These are phyloP conservation scores for Formica aserva DNA, from an alignment of 2,888 invertebrate species.

Conservation along the genomic window DNA sequence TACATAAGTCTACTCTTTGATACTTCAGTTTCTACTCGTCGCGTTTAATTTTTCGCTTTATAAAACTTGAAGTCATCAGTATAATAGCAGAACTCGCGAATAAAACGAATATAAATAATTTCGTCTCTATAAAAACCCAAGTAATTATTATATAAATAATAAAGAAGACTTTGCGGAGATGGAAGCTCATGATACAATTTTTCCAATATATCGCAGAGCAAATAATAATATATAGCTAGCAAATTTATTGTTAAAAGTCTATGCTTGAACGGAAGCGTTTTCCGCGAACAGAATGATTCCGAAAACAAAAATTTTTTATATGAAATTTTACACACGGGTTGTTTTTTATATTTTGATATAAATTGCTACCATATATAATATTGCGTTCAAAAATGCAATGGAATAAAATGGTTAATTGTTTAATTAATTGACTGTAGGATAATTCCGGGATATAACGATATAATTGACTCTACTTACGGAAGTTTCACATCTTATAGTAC, in stretches of 20 bases:
- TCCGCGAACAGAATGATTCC: neutral
- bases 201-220: neutral
- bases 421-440: too few relatives aligned
- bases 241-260: neutral
- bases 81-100: neutral
- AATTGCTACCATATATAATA: neutral
- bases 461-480: neutral
- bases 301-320: neutral
- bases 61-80: neutral
- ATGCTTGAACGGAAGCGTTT: neutral
- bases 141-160: slow-evolving; percentile 20
- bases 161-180: neutral
- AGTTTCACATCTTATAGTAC: slow-evolving; percentile 3
- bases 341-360: neutral
- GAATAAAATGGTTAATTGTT: neutral
- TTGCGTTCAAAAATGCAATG: neutral
- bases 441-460: neutral
- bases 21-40: neutral
- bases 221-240: neutral
- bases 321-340: neutral
- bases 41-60: slow-evolving; percentile 1
- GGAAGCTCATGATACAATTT: neutral
- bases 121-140: neutral
- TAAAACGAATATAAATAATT: neutral
- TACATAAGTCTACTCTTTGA: neutral